Evolutionary conservation across 2,113 vertebrate genomes (phyloP), one percentile per base, ranked within the genome.

Genomic region (Circaetus cinerascens): DNA sequence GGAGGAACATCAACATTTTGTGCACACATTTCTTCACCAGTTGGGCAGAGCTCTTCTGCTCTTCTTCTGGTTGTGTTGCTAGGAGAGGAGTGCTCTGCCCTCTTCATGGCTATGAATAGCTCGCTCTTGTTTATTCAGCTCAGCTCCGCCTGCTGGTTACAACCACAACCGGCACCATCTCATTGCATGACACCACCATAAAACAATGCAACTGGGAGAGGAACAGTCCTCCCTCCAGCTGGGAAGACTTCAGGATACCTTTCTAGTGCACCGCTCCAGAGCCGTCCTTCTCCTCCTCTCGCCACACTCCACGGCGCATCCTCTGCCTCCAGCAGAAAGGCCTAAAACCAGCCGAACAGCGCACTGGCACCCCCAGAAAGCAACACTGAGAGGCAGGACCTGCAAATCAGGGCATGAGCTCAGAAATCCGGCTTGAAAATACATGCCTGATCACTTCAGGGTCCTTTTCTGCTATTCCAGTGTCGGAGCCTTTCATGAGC

Each of bases 81-180:
- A 98, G 97, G 97, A 97, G 96, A 97, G 88, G 81, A 96, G 90
- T 32, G 92, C 96, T 97, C 91, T 96, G 96, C 94, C 90, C 93
- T 97, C 93, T 92, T 81, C 77, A n/a, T 83, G 93, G 87, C 93
- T 97, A 97, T 97, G 97, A 96, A 96, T 97, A 97, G 96, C 94
- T 95, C 86, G 4, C 36, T 86, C 93, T 94, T 98, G 95, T 97
- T 97, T 92, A 94, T 96, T 82, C 97, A 95, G 93, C 89, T 62
- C 94, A 95, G 93, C 92, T 98, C 96, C 97, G 95, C 96, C 97
- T 97, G 94, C 96, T 95, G 96, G 95, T 97, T 96, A 97, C 95
- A 97, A 93, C 92, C 94, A 94, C 90, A 96, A 96, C 80, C 89
- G 88, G 91, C 97, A 97, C 81, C 86, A 86, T 76, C 91, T 95